Evolutionary conservation across 2,113 vertebrate genomes (phyloP), one percentile per base, ranked within the genome.

Genomic region (Telmatochromis brachygnathus): DNA sequence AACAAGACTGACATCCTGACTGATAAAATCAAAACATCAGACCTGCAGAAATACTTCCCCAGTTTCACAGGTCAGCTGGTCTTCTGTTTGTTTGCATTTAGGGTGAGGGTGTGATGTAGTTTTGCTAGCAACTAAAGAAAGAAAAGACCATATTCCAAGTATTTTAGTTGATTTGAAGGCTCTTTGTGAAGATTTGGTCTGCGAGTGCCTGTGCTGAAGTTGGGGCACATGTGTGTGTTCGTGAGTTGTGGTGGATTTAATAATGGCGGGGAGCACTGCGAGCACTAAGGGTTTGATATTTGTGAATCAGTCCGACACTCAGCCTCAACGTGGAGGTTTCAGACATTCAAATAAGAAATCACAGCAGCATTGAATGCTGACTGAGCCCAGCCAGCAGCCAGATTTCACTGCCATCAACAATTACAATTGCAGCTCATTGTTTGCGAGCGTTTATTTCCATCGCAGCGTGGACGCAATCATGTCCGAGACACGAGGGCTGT

Each of bases 1-100:
- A 98, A 98, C 95, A 98, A 98, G 94, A 97, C 96, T 5, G 98
- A 98, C 94, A 97, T 98, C 91, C 93, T 98, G 79, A 96, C 96
- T 19, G 97, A 98, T 88, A 98, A 98, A 95, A 95, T 98, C 83
- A 87, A 92, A 84, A 95, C 92, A 1, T 98, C 98, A 1, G 97
- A 98, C 91, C 93, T 98, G 89, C 92, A 95, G 37, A 95, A 92
- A 60, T 98, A 97, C 90, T 98, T 98, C 86, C 96, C 96, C 9
- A 82, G 68, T 19, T 98, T 97, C 84, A 88, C 84, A 89, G 98
- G 98, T 98, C 85, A 90, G 60, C 60, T 54, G 54, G 6, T 58
- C 13, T 37, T 56, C 14, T 15, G 21, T 11, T 13, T 84, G 10
- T 49, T 37, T 73, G 51, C 4, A 0, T 77, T 45, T 45, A 45